phyloP scores from a whole-genome alignment of 2,113 vertebrate genomes.

The Megaleporinus macrocephalus region DNA sequence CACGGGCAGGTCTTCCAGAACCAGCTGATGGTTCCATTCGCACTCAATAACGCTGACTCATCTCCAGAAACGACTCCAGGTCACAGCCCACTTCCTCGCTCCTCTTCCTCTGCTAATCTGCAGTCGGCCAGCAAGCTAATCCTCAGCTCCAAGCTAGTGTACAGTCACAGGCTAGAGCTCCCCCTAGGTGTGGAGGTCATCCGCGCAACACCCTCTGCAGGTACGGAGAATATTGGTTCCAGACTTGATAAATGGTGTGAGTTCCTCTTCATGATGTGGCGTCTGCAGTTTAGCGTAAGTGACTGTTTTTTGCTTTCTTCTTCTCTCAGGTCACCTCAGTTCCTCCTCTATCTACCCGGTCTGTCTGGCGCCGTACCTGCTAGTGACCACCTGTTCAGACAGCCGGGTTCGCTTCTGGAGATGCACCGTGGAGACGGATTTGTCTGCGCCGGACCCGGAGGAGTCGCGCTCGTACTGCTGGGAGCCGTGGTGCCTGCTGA shows the following conservation, averaged over 20 bases:
- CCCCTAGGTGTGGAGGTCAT: conserved; percentile 92
- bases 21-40: conserved; percentile 84
- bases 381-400: conserved; percentile 97
- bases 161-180: conserved; percentile 89
- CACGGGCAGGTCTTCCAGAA: conserved; percentile 78
- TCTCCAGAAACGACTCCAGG: conserved; percentile 86
- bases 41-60: conserved; percentile 80
- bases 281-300: background rate
- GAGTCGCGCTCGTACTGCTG: conserved; percentile 82
- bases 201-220: conserved; percentile 95
- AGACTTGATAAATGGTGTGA: too few relatives aligned
- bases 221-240: conserved; percentile 74
- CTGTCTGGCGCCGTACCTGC: conserved; percentile 95
- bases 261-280: too few relatives aligned
- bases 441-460: conserved; percentile 61
- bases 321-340: conserved; percentile 88
- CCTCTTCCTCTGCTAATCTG: conserved; percentile 93
- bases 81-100: conserved; percentile 87
- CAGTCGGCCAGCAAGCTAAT: conserved; percentile 98
- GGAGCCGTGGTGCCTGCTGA: conserved; percentile 94
- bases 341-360: conserved; percentile 99
- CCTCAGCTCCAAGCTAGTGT: conserved; percentile 92
- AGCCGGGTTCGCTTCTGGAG: conserved; percentile 94
- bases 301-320: conserved; percentile 22
- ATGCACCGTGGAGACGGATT: conserved; percentile 82